Evolutionary conservation across 2,113 vertebrate genomes (phyloP).

Genomic region (Empidonax traillii): DNA sequence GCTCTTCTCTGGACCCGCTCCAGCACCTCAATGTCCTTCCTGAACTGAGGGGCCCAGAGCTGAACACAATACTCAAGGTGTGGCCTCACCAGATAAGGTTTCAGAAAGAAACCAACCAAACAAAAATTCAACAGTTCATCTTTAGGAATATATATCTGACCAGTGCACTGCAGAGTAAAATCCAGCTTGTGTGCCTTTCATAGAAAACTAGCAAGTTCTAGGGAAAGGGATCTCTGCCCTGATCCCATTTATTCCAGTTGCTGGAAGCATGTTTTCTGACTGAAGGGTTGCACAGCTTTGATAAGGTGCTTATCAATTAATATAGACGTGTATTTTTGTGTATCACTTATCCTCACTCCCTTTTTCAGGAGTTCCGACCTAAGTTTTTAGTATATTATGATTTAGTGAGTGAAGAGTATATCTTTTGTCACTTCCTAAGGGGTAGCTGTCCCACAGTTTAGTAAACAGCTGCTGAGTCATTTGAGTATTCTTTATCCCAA

Average conservation of each 20-base stretch:
- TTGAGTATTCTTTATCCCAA: background rate
- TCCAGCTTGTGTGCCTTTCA: background rate
- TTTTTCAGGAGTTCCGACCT: background rate
- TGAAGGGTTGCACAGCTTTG: background rate
- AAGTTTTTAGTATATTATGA: background rate
- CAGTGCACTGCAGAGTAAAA: background rate
- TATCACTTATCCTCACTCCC: background rate
- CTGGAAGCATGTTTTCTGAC: background rate
- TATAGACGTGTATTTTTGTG: fast-evolving
- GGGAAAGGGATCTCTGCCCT: background rate
- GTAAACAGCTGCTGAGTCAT: background rate
- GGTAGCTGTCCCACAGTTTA: background rate
- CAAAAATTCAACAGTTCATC: background rate
- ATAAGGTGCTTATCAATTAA: background rate
- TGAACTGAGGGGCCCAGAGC: too few species aligned
- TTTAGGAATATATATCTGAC: background rate
- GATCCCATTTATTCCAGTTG: background rate
- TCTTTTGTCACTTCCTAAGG: background rate
- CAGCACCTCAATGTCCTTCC: too few species aligned
- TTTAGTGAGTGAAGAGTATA: background rate
- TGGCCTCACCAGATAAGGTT: background rate
- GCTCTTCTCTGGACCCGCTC: too few species aligned
- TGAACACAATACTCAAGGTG: too few species aligned
- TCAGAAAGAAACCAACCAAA: background rate
- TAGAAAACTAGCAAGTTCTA: background rate